Evolutionary conservation across 2,797 vertebrate species (phyloP).

Genomic region (Scyliorhinus canicula): DNA sequence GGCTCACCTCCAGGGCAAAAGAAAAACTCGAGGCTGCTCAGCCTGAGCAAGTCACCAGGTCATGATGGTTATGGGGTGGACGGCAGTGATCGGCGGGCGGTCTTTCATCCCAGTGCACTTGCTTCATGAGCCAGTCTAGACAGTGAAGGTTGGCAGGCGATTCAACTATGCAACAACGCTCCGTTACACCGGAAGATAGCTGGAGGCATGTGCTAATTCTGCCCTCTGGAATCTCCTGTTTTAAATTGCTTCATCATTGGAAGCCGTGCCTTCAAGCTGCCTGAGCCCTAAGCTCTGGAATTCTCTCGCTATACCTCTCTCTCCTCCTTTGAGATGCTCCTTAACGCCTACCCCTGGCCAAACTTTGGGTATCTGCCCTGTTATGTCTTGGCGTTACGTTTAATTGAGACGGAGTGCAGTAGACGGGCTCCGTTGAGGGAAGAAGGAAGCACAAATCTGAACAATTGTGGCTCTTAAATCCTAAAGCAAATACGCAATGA

Average conservation of each 20-base stretch:
- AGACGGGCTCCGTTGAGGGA: background rate
- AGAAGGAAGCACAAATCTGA: slow-evolving; percentile 8
- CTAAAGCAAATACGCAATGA: slow-evolving; percentile 37
- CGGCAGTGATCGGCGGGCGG: background rate
- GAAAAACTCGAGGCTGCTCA: background rate
- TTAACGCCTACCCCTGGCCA: background rate
- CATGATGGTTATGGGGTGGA: background rate
- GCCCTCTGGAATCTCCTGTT: too few species aligned
- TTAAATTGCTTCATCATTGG: too few species aligned
- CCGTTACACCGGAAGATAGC: background rate
- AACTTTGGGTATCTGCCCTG: background rate
- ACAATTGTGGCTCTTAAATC: background rate
- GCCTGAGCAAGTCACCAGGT: background rate
- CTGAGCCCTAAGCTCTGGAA: too few species aligned
- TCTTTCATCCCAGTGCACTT: background rate
- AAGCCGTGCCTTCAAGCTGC: too few species aligned
- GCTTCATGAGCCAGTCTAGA: background rate
- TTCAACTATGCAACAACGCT: background rate
- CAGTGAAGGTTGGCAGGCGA: background rate
- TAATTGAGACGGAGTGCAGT: background rate
- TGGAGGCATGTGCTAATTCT: background rate
- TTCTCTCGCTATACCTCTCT: too few species aligned
- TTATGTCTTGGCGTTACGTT: background rate
- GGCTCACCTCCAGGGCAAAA: too few species aligned
- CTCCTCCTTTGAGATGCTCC: too few species aligned